Base-by-base conservation (phyloP, 2,888 invertebrate genomes). In the Parelbella ahira region DNA sequence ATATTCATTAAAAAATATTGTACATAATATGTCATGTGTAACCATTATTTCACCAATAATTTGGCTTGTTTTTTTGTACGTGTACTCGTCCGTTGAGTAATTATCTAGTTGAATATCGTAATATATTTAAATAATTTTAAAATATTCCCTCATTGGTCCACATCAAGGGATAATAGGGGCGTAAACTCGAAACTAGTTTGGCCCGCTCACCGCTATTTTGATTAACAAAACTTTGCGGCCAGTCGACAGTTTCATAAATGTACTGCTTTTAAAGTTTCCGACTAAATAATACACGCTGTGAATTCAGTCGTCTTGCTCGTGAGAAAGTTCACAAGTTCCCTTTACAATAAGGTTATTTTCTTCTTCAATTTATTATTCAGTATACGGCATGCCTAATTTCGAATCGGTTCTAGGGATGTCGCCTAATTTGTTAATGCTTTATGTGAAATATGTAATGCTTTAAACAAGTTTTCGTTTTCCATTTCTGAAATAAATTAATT, bases 221-320 rank as follows among this genome's bases (percentile, higher is more conserved):
- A 81, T 79, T 81, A 77, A 76, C 77, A 63, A 75, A 82, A 81
- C 67, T 42, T 82, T 71, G 60, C 53, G 65, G 60, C 55, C 55
- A 47, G 57, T 45, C 50, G 60, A 59, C 62, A 65, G 60, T 69
- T 71, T 69, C 69, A 68, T 68, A 67, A 73, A 71, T 64, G 69
- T 65, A 57, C 58, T 55, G 60, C 56, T 64, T 71, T 71, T 64
- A 67, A 74, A 76, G 66, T 73, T 71, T 55, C 46, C 56, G 63
- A 68, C 63, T 63, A 62, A 61, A 58, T 67, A 58, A 59, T 53
- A 53, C 50, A 47, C 51, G 50, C 50, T 51, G 50, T 53, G 45
- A 50, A 48, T 44, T 50, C 52, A 34, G 34, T 44, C 37, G 29
- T 21, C 42, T 32, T 32, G 15, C 18, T 8, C 25, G 24, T 20